Evolutionary conservation across 2,113 vertebrate species (phyloP).

Genomic region (Lampris megalopsis): DNA sequence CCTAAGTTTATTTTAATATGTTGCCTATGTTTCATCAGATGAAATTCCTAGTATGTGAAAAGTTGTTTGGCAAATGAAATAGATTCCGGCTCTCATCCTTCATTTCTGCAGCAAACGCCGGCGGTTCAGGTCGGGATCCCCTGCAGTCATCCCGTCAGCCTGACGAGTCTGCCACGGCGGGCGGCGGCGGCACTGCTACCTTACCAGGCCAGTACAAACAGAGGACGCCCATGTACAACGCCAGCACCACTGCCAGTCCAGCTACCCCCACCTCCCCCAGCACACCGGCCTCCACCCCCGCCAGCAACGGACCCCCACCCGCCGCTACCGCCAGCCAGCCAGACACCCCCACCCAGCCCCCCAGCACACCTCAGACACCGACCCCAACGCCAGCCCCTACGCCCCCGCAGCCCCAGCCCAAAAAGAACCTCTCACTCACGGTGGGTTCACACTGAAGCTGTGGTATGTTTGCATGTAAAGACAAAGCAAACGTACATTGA

Average conservation of each 20-base stretch:
- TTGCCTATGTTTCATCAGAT: too few relatives aligned
- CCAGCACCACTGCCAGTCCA: constrained; percentile 85
- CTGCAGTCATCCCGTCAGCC: constrained; percentile 89
- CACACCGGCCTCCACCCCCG: constrained; percentile 88
- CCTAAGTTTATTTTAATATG: too few relatives aligned
- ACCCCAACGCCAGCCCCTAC: constrained; percentile 65
- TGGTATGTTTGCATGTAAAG: not conserved
- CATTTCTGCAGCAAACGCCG: constrained; percentile 70
- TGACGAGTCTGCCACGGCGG: constrained; percentile 86
- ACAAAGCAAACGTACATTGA: too few relatives aligned
- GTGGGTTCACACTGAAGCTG: constrained; percentile 72
- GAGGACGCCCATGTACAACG: constrained; percentile 95
- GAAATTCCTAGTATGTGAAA: too few relatives aligned
- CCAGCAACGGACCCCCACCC: constrained; percentile 84
- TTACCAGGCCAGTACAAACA: constrained; percentile 95
- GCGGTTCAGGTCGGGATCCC: constrained; percentile 87
- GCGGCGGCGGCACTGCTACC: constrained; percentile 78
- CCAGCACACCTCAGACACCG: constrained; percentile 81
- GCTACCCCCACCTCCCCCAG: constrained; percentile 84
- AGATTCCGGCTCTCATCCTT: not conserved
- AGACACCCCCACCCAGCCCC: constrained; percentile 85
- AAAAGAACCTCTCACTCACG: constrained; percentile 94
- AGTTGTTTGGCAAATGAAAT: too few relatives aligned
- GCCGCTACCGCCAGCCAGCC: constrained; percentile 86
- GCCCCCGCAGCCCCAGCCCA: constrained; percentile 81